These are phyloP conservation scores for Steatornis caripensis DNA, from an alignment of 2,113 vertebrate genomes.

Conservation along the genomic window DNA sequence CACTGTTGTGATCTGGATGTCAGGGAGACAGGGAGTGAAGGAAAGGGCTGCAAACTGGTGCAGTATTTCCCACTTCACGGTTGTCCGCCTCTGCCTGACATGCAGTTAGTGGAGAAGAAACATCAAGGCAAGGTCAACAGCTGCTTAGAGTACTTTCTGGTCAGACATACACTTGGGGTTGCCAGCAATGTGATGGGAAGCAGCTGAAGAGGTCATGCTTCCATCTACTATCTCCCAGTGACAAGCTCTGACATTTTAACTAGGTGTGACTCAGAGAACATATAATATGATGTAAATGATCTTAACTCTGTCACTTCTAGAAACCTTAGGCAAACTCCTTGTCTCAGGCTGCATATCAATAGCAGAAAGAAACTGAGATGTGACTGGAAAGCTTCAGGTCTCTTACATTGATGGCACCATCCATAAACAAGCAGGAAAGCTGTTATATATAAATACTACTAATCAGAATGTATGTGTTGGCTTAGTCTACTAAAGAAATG, in stretches of 20 bases:
- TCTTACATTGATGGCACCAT: background rate
- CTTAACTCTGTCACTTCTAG: background rate
- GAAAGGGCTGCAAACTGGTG: background rate
- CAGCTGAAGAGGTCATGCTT: background rate
- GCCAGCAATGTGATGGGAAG: background rate
- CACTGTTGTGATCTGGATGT: background rate
- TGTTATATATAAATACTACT: background rate
- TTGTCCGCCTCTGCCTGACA: background rate
- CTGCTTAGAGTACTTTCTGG: constrained; percentile 6
- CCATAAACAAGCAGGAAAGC: background rate
- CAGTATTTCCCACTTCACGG: background rate
- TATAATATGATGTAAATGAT: background rate
- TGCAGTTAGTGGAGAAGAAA: background rate
- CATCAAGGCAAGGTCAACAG: constrained; percentile 46
- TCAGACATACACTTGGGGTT: background rate
- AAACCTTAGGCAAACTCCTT: background rate
- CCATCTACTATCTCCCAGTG: background rate
- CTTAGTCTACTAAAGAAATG: background rate
- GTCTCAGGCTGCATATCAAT: background rate
- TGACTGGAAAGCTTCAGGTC: background rate
- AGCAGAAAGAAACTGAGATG: background rate
- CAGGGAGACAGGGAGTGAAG: background rate
- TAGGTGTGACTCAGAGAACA: background rate
- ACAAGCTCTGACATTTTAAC: constrained; percentile 7
- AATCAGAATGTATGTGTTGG: background rate